A percentile compares a stretch with the other conserved stretches of the same genome.
Evolutionary conservation across 2,888 invertebrate species (phyloP).

Genomic region (Drosophila sordidapex): DNA sequence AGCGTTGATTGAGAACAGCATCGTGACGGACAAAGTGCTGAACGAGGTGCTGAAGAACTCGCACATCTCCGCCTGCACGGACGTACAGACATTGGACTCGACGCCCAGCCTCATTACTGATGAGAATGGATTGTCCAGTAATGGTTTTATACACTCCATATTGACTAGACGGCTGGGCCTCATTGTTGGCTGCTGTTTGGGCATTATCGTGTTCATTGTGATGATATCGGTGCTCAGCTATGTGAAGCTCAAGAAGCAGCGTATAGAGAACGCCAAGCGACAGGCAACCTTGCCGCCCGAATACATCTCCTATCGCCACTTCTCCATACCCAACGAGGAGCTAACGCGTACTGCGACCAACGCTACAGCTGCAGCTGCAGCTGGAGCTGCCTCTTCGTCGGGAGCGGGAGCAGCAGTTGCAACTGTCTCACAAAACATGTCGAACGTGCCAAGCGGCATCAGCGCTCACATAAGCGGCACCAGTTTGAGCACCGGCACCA

Average conservation of each 20-base stretch:
- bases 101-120: conserved; percentile 88
- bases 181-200: conserved; percentile 94
- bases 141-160: conserved; percentile 90
- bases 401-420: neutral
- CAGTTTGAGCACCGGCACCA: conserved; percentile 81
- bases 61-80: conserved; percentile 90
- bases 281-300: conserved; percentile 90
- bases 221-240: conserved; percentile 93
- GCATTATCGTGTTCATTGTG: conserved; percentile 93
- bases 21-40: conserved; percentile 86
- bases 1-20: conserved; percentile 86
- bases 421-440: conserved; percentile 23
- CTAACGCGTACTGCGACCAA: conserved; percentile 73
- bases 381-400: conserved; percentile 5
- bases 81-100: conserved; percentile 90
- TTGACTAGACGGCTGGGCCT: conserved; percentile 92
- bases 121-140: conserved; percentile 87
- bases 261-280: conserved; percentile 89
- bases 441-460: conserved; percentile 84
- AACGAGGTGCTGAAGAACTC: conserved; percentile 88
- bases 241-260: conserved; percentile 93
- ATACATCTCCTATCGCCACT: conserved; percentile 92
- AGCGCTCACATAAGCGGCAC: conserved; percentile 84
- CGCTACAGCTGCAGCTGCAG: conserved; percentile 36
- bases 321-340: conserved; percentile 89